Evolutionary conservation across 2,888 invertebrate species (phyloP), one percentile per base, ranked within the genome.

Genomic region (Liodrosophila aerea): DNA sequence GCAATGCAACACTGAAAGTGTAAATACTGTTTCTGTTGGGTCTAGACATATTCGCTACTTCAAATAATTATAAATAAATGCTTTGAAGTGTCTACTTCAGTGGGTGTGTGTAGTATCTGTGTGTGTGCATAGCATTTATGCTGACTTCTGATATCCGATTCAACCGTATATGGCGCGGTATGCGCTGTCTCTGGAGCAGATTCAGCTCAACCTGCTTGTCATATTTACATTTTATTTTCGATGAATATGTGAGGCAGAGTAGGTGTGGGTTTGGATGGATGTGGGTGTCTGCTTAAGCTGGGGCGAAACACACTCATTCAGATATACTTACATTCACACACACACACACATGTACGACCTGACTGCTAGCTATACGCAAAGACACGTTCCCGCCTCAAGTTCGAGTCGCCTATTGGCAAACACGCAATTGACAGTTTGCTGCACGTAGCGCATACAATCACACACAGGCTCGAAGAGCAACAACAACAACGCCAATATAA

Each of bases 341-440:
- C 22, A 34, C 12, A 16, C 12, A n/a, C 31, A 11, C 44, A 11
- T 11, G 4, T 22, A 22, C 5, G 22, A 22, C 3, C 22, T 22
- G 22, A 22, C 22, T n/a, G n/a, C n/a, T n/a, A n/a, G n/a, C n/a
- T 4, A 22, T 22, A 4, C 22, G 22, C 22, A 22, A 22, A 22
- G 3, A 29, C 18, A 8, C 7, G 4, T 2, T 2, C 41, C 22
- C 2, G 18, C 12, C 9, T 50, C 8, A n/a, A 22, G 18, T n/a
- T 33, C 9, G 45, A 52, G 54, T 64, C 13, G 61, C 52, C 75
- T 60, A 68, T 73, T 76, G 76, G 73, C 76, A 76, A 76, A 73
- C 76, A 68, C 73, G 73, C 76, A 68, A 73, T 76, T 73, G 76
- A 37, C 73, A 62, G 76, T 73, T 73, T 73, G 73, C 61, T 64